Base-by-base conservation (phyloP, 2,797 vertebrate species). In the Anguilla obscura region DNA sequence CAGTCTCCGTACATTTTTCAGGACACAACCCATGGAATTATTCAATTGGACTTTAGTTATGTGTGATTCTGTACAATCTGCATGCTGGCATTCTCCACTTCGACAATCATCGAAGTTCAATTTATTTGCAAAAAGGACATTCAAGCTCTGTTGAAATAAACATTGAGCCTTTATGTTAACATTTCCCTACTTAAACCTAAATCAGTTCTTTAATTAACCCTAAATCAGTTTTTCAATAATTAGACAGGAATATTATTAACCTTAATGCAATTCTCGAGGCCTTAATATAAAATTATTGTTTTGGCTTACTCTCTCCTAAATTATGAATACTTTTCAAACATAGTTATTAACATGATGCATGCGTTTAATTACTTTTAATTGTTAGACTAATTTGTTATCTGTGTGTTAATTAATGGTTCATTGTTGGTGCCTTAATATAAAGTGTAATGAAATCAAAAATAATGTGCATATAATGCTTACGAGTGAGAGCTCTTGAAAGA, bases 31-130 rank as follows among this genome's bases (percentile, higher is more conserved):
- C 58, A 8, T 90, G 7, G 88, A 91, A 87, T 93, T 92, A 89
- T 89, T 85, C 86, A 93, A 94, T 91, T 0, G 3, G 91, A 92
- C 93, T 93, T 16, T 90, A 92, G 18, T 66, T 89, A 91, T 90
- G 87, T 91, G 91, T 88, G 80, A 91, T 94, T 90, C 86, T 87
- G 56, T 91, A 45, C 52, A 87, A 76, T n/a, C 89, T 84, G 80
- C 54, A 6, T 79, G 90, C 90, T 52, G 74, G 48, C 74, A 50
- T 27, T 45, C 76, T 24, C 48, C n/a, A n/a, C 30, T 33, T 74
- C 27, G n/a, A 10, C 30, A 33, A 33, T 16, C 63, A n/a, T 69
- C 27, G 24, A 69, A 69, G 24, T 69, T 69, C n/a, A 74, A 21
- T 9, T 48, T 3, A 58, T 85, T 60, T 66, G 63, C 12, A 18